phyloP scores from a whole-genome alignment of 1,140 invertebrate genomes.

The Ladona fulva region DNA sequence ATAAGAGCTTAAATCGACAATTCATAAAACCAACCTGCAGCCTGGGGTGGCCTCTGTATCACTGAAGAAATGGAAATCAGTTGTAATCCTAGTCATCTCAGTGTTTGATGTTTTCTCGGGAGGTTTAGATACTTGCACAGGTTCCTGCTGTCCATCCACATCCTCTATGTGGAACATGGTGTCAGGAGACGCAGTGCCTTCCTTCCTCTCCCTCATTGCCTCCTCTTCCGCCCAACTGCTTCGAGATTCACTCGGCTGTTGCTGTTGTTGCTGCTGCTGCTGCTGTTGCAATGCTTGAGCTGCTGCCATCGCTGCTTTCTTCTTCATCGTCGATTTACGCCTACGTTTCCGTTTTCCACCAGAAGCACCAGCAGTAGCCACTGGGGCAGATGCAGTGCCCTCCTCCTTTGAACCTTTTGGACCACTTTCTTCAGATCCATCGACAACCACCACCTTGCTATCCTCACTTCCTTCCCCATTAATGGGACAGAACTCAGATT shows the following conservation, averaged over 20 bases:
- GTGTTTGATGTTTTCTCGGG: constrained; percentile 17
- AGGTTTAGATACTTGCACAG: not conserved
- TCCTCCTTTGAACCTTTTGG: not conserved
- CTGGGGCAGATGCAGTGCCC: not conserved
- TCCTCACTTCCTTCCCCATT: constrained; percentile 3
- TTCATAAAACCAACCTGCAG: constrained; percentile 43
- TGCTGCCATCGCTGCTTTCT: constrained; percentile 40
- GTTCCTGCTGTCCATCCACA: not conserved
- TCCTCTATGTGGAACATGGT: not conserved
- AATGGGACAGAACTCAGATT: not conserved
- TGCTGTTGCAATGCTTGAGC: not conserved
- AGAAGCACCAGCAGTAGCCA: not conserved
- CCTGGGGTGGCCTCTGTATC: constrained; percentile 72
- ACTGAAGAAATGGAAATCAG: constrained; percentile 81
- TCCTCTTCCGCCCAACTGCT: not conserved
- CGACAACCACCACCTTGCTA: not conserved
- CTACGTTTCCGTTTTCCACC: constrained; percentile 37
- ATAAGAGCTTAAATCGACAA: no score
- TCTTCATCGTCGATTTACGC: constrained; percentile 68
- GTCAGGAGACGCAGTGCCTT: not conserved
- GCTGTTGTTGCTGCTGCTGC: constrained; percentile 8
- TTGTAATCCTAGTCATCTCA: constrained; percentile 22
- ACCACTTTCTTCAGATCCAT: not conserved
- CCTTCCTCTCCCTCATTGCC: not conserved
- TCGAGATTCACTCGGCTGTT: not conserved